A percentile compares a stretch with the other conserved stretches of the same genome.
phyloP scores from a whole-genome alignment of 2,113 vertebrate species.

The Himantopus leucocephalus region DNA sequence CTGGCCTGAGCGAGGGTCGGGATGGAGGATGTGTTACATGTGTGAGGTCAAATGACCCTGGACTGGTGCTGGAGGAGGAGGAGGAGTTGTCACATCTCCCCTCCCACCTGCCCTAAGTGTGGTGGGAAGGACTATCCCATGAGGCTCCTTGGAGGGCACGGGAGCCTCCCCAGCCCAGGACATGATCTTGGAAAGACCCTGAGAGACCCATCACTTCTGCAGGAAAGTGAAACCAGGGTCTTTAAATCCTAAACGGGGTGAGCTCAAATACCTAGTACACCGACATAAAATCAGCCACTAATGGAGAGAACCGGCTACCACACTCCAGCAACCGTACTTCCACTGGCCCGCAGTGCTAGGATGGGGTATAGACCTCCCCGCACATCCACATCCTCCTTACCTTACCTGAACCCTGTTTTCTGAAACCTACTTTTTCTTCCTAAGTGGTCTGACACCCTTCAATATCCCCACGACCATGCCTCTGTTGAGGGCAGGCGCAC shows the following conservation, averaged over 20 bases:
- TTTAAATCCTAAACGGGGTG: neutral
- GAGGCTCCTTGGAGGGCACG: rapidly evolving
- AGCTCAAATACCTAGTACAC: neutral
- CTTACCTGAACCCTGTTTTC: neutral
- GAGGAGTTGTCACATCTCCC: neutral
- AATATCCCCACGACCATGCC: neutral
- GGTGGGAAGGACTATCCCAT: neutral
- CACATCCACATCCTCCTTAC: neutral
- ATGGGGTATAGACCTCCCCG: neutral
- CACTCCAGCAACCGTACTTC: neutral
- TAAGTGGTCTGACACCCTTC: neutral
- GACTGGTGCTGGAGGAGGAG: neutral
- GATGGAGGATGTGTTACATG: neutral
- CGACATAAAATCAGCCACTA: neutral
- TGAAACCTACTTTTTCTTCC: neutral
- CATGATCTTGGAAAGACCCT: neutral
- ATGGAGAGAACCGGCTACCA: neutral
- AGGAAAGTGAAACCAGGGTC: neutral
- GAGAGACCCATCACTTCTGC: neutral
- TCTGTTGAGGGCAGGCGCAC: neutral
- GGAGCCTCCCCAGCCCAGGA: neutral
- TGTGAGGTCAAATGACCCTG: neutral
- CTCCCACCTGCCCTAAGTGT: neutral
- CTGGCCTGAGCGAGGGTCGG: rapidly evolving
- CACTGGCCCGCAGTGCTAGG: rapidly evolving